Conservation (phyloP, 2,797 vertebrate genomes). For the Trachurus trachurus region DNA sequence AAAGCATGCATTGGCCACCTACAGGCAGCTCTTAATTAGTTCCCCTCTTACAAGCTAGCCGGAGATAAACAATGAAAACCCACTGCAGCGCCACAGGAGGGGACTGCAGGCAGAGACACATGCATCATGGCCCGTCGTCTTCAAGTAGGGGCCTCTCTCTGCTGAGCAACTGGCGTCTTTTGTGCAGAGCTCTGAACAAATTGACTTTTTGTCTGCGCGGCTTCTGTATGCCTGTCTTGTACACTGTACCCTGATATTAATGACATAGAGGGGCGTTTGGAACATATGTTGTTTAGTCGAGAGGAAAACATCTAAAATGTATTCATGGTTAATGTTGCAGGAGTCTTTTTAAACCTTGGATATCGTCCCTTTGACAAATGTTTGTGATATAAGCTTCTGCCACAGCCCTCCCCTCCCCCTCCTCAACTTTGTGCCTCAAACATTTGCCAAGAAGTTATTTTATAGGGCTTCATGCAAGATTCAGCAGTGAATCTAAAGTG, state of each 20-base stretch:
- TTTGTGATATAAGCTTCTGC: conserved; percentile 5
- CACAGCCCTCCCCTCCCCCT: background rate
- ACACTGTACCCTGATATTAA: conserved; percentile 68
- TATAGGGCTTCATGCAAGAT: conserved; percentile 40
- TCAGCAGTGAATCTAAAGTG: conserved; percentile 49
- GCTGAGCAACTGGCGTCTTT: conserved; percentile 73
- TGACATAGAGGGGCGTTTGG: conserved; percentile 34
- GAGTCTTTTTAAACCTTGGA: conserved; percentile 40
- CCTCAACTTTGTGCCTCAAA: conserved; percentile 22
- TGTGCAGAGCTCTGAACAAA: conserved; percentile 75
- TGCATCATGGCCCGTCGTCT: conserved; percentile 72
- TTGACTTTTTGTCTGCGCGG: conserved; percentile 78
- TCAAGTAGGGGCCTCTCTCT: conserved; percentile 72
- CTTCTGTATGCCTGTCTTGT: conserved; percentile 65
- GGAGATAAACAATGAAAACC: conserved; percentile 76
- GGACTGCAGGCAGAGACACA: conserved; percentile 72
- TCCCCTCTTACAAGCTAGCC: conserved; percentile 70
- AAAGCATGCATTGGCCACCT: conserved; percentile 78
- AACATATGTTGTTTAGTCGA: conserved; percentile 42
- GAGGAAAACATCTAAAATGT: conserved; percentile 30
- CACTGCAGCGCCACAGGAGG: conserved; percentile 72
- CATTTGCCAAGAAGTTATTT: conserved; percentile 51
- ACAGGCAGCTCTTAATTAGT: conserved; percentile 80
- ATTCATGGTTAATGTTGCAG: conserved; percentile 17
- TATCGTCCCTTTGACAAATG: conserved; percentile 40